These are phyloP conservation scores for Eulemur macaco DNA, from an alignment of 2,113 vertebrate species.

Conservation along the genomic window DNA sequence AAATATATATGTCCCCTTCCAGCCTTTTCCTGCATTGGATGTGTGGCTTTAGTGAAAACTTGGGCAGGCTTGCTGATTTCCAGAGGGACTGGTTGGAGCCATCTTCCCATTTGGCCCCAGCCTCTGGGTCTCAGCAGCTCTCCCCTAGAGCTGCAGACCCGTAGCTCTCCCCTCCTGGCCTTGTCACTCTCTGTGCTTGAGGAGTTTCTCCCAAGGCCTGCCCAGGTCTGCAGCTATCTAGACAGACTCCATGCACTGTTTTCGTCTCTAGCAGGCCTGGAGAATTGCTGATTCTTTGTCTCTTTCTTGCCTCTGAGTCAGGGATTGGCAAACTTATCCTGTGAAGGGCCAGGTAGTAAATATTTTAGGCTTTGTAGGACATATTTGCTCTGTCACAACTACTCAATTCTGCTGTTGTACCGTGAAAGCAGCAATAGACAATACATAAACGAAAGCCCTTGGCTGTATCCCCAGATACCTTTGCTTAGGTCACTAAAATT, in stretches of 20 bases:
- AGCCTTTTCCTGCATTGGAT: background rate
- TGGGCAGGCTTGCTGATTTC: no score
- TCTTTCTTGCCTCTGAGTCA: background rate
- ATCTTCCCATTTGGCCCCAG: background rate
- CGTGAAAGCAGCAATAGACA: background rate
- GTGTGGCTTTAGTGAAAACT: background rate
- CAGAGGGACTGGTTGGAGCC: background rate
- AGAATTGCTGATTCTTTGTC: background rate
- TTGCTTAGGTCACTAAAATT: background rate
- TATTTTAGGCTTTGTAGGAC: background rate
- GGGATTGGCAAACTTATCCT: background rate
- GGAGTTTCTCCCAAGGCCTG: background rate
- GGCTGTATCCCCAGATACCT: background rate
- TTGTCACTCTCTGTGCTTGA: background rate
- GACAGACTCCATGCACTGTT: background rate
- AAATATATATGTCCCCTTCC: background rate
- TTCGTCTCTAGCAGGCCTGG: background rate
- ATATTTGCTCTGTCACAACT: background rate
- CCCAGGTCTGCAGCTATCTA: background rate
- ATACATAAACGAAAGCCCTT: rapidly evolving
- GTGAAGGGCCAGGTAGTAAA: background rate
- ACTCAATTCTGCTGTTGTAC: background rate
- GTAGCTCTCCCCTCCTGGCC: background rate
- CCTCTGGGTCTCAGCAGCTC: background rate
- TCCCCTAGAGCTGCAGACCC: background rate